Conservation (phyloP, 2,888 invertebrate genomes). For the Pterobdella sp. region DNA sequence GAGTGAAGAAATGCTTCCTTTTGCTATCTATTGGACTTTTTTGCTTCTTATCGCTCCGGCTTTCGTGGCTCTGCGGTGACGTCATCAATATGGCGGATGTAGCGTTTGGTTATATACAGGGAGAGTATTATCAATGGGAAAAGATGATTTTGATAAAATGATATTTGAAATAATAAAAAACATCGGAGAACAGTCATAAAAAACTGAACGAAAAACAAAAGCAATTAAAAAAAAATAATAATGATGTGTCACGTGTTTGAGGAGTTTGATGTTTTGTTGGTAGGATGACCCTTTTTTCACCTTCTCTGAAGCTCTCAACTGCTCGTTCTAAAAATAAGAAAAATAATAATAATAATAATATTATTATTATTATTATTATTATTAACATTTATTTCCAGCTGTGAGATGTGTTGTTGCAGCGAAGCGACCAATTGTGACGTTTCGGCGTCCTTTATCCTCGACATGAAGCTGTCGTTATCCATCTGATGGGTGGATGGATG, state of each 20-base stretch:
- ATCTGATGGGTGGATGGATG: not conserved
- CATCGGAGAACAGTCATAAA: too few species aligned
- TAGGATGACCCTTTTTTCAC: conserved; percentile 72
- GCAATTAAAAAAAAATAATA: not conserved
- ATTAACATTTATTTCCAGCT: conserved; percentile 62
- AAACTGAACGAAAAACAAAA: too few species aligned
- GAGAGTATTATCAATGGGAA: too few species aligned
- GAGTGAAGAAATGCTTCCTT: not conserved
- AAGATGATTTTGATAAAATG: too few species aligned
- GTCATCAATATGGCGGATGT: too few species aligned
- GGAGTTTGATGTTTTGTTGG: conserved; percentile 76
- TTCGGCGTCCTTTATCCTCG: conserved; percentile 85
- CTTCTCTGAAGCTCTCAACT: conserved; percentile 85
- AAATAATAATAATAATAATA: not conserved
- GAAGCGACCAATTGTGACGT: conserved; percentile 87
- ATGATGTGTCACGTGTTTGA: conserved; percentile 77
- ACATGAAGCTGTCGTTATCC: conserved; percentile 78
- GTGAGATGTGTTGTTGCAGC: conserved; percentile 82
- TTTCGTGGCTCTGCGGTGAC: conserved; percentile 44
- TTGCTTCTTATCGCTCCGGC: conserved; percentile 42
- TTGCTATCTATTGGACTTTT: too few species aligned
- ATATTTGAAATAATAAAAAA: too few species aligned
- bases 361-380: conserved; percentile 1
- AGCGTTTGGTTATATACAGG: too few species aligned
- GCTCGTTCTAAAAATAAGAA: conserved; percentile 68